phyloP scores from a whole-genome alignment of 2,797 vertebrate species.

The Gephyroberyx darwinii region DNA sequence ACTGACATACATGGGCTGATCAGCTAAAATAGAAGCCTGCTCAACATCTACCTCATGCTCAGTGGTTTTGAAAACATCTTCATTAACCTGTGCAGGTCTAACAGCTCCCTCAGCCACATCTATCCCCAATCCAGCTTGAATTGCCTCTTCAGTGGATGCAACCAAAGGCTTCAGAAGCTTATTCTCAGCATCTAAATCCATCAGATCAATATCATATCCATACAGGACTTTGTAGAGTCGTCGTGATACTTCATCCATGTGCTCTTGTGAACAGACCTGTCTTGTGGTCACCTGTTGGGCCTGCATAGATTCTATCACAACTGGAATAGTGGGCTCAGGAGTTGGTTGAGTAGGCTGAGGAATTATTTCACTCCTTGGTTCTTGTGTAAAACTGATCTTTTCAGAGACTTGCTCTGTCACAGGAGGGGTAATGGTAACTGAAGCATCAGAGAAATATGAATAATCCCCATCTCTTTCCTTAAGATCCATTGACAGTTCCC shows the following conservation, averaged over 20 bases:
- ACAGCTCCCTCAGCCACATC: conserved; percentile 34
- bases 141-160: conserved; percentile 24
- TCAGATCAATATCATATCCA: conserved; percentile 59
- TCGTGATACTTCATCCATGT: conserved; percentile 74
- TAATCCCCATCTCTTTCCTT: conserved; percentile 54
- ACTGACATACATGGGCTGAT: conserved; percentile 10
- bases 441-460: conserved; percentile 22
- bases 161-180: conserved; percentile 10
- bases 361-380: conserved; percentile 33
- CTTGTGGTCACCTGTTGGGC: conserved; percentile 23
- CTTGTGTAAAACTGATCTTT: conserved; percentile 22
- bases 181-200: conserved; percentile 45
- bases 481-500: conserved; percentile 71
- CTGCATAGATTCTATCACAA: conserved; percentile 4
- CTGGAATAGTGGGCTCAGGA: conserved; percentile 1
- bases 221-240: conserved; percentile 78
- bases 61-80: conserved; percentile 33
- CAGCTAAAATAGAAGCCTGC: conserved; percentile 30
- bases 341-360: background rate
- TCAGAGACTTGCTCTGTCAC: conserved; percentile 35
- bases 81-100: conserved; percentile 6
- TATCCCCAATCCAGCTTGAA: conserved; percentile 27
- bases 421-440: conserved; percentile 14
- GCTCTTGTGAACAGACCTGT: conserved; percentile 57
- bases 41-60: conserved; percentile 29